These are phyloP conservation scores for Puffinus mauretanicus DNA, from an alignment of 2,113 vertebrate genomes.

Conservation along the genomic window DNA sequence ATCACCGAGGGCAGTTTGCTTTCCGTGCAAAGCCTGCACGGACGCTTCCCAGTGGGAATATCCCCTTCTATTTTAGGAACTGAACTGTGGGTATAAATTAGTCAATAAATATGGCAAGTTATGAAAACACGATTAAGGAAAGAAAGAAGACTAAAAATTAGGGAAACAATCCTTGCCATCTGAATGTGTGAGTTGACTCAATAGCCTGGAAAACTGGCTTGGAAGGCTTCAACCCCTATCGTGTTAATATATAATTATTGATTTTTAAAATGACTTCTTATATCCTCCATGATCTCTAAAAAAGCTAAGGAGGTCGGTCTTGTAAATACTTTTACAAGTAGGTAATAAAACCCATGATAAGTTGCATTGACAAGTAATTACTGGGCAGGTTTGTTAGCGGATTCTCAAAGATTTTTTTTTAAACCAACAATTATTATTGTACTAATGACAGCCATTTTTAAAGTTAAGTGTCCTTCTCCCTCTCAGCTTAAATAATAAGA, in stretches of 20 bases:
- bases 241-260: constrained; percentile 66
- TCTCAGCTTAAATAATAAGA: constrained; percentile 6
- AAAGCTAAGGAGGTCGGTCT: constrained; percentile 50
- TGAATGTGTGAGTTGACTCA: neutral
- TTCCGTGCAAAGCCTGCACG: rapidly evolving
- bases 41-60: neutral
- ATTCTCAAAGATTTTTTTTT: constrained; percentile 33
- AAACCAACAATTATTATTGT: constrained; percentile 54
- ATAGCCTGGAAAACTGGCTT: constrained; percentile 19
- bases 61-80: neutral
- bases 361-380: constrained; percentile 50
- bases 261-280: constrained; percentile 63
- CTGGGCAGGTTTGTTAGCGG: constrained; percentile 45
- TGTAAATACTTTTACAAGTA: constrained; percentile 58
- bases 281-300: constrained; percentile 50
- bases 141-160: neutral
- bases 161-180: neutral
- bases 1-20: neutral
- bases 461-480: constrained; percentile 33
- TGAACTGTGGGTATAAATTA: neutral
- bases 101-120: neutral
- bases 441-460: constrained; percentile 51
- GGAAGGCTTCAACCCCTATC: neutral
- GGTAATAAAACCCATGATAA: constrained; percentile 50
- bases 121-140: neutral